Evolutionary conservation across 2,797 vertebrate species (phyloP), one percentile per base, ranked within the genome.

Genomic region (Cacajao melanocephalus): DNA sequence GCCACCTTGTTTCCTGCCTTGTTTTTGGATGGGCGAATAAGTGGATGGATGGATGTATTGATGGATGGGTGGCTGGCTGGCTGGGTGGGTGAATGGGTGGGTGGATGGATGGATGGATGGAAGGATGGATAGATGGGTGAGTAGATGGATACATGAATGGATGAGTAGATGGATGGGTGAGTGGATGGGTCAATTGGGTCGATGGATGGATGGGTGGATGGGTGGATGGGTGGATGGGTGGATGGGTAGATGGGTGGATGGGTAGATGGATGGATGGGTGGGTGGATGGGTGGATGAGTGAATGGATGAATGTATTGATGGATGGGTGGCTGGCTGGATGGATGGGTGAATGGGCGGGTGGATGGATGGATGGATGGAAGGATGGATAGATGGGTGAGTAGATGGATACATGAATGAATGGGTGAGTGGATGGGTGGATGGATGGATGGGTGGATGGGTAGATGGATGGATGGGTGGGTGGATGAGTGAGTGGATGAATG

Each of bases 261-360:
- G 58, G 0, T 57, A 9, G 22, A 9, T 24, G 55, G 3, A 2
- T 75, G 14, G 7, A 33, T 39, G n/a, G 20, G 5, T 55, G 8
- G 26, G 7, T 58, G 52, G 11, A 19, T 72, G 67, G 0, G 19
- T 70, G 9, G 9, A 11, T 70, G 33, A 1, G 0, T 33, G 2
- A 33, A 11, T 39, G n/a, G n/a, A 5, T 39, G 12, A 7, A 0
- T 39, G 0, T 4, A 30, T 33, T 17, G 9, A 1, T 72, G 24
- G 10, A 7, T 36, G 10, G 2, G 0, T 58, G 24, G 0, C 0
- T 58, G 57, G 4, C 3, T 26, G 50, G 36, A 0, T 30, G 3
- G 2, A 1, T 30, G 6, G 5, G 0, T 28, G 20, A 13, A 0
- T 39, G 44, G 2, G 2, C 26, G 44, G 22, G 0, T 33, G 33